Conservation (phyloP, 2,113 vertebrate species). For the Platichthys flesus region DNA sequence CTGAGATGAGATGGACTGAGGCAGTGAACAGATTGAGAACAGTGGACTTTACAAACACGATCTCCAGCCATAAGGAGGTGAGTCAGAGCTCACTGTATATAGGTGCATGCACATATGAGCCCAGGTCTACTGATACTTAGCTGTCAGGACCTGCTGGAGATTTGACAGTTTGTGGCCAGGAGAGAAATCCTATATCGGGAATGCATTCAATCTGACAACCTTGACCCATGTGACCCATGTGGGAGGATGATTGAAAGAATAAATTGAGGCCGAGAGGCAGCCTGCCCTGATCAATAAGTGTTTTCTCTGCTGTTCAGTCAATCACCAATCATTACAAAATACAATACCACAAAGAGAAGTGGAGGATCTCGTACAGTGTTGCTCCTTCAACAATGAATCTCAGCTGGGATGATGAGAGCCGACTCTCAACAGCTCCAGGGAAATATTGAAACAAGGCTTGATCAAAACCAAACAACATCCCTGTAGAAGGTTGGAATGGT, state of each 20-base stretch:
- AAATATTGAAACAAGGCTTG: not conserved
- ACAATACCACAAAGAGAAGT: constrained; percentile 5
- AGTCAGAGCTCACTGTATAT: not conserved
- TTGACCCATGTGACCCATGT: constrained; percentile 14
- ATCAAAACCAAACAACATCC: not conserved
- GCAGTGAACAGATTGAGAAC: constrained; percentile 14
- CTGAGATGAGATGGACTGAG: constrained; percentile 10
- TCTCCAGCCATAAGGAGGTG: constrained; percentile 2
- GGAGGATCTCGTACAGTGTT: not conserved
- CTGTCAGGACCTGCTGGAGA: not conserved
- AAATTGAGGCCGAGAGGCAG: constrained; percentile 24
- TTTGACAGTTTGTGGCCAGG: constrained; percentile 2
- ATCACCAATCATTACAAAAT: constrained; percentile 35
- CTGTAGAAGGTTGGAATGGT: not conserved
- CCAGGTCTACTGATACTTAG: not conserved
- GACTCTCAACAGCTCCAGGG: not conserved
- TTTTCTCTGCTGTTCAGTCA: constrained; percentile 30
- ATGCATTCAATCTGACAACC: constrained; percentile 5
- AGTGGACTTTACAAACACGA: not conserved
- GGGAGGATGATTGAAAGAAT: constrained; percentile 40
- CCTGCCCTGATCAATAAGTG: constrained; percentile 51
- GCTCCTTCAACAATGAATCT: not conserved
- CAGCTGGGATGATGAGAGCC: not conserved
- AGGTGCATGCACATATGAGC: constrained; percentile 9
- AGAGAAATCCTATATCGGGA: constrained; percentile 6